A percentile compares a stretch with the other conserved stretches of the same genome.
These are phyloP conservation scores for Drosophila ananassae DNA, from an alignment of 1,140 invertebrate species.

Conservation along the genomic window DNA sequence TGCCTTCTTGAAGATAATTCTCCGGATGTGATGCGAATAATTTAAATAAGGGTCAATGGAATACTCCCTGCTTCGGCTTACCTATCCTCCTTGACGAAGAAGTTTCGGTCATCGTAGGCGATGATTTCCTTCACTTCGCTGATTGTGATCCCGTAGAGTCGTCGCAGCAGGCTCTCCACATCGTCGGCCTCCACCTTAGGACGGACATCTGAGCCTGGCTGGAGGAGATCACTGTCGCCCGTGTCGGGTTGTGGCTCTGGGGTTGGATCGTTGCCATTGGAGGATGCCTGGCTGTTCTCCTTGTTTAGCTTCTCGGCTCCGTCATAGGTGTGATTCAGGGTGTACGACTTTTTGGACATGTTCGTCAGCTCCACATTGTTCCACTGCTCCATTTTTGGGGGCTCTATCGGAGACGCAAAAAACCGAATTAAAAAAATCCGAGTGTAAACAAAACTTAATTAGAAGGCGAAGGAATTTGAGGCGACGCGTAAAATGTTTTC, in stretches of 20 bases:
- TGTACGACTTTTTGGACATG: slow-evolving; percentile 79
- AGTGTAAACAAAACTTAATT: slow-evolving; percentile 40
- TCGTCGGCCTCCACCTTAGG: slow-evolving; percentile 86
- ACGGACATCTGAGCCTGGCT: slow-evolving; percentile 87
- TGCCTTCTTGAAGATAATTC: slow-evolving; percentile 15
- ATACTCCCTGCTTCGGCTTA: slow-evolving; percentile 37
- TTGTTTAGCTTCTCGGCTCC: slow-evolving; percentile 52
- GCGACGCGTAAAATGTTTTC: slow-evolving; percentile 52
- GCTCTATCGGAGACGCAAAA: slow-evolving; percentile 55
- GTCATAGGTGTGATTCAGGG: slow-evolving; percentile 77
- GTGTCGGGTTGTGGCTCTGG: background rate
- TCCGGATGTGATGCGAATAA: slow-evolving; percentile 21
- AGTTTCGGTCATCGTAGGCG: slow-evolving; percentile 94
- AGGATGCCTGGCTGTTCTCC: slow-evolving; percentile 37
- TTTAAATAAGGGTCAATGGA: slow-evolving; percentile 2
- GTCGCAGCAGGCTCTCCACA: slow-evolving; percentile 86
- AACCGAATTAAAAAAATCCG: slow-evolving; percentile 25
- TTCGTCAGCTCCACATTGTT: slow-evolving; percentile 80
- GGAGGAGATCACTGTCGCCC: slow-evolving; percentile 62
- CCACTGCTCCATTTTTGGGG: slow-evolving; percentile 76
- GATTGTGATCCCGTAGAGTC: slow-evolving; percentile 89
- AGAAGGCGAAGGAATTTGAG: slow-evolving; percentile 45
- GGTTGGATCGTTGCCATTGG: slow-evolving; percentile 43
- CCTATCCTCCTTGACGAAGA: slow-evolving; percentile 84
- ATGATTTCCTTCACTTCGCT: slow-evolving; percentile 88